Evolutionary conservation across 2,888 invertebrate genomes (phyloP).

Genomic region (Geotrupes spiniger): DNA sequence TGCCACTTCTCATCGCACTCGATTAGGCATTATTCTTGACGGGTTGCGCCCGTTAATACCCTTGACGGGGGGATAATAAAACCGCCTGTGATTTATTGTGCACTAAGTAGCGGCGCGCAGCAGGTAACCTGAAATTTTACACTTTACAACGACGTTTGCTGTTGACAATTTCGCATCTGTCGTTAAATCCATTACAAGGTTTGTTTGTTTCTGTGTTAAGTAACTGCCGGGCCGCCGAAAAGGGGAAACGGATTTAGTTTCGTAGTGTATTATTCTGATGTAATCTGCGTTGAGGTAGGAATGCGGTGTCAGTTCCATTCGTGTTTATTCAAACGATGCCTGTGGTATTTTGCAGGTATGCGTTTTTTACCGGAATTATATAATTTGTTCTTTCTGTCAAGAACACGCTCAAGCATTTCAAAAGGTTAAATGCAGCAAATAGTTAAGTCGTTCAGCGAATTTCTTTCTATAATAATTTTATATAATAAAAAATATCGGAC

Average conservation of each 20-base stretch:
- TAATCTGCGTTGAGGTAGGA: slow-evolving; percentile 1
- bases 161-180: slow-evolving; percentile 24
- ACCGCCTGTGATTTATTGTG: slow-evolving; percentile 26
- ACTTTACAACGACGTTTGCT: slow-evolving; percentile 3
- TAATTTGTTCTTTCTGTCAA: no score
- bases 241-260: slow-evolving; percentile 8
- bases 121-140: slow-evolving; percentile 15
- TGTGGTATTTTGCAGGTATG: no score
- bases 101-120: slow-evolving; percentile 25
- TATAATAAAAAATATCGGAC: no score
- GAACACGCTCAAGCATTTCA: no score
- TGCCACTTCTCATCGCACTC: slow-evolving; percentile 31
- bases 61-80: slow-evolving; percentile 17
- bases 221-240: no score
- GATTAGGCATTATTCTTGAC: slow-evolving; percentile 31
- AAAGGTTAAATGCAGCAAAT: no score
- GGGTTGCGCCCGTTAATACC: slow-evolving; percentile 13
- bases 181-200: slow-evolving; percentile 14
- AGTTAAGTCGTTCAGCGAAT: no score
- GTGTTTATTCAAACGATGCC: no score
- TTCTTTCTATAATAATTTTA: no score
- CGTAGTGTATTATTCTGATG: neutral
- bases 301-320: neutral
- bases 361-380: no score
- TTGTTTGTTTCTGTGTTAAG: slow-evolving; percentile 6